phyloP scores from a whole-genome alignment of 2,113 vertebrate genomes.

The Caranx melampygus region DNA sequence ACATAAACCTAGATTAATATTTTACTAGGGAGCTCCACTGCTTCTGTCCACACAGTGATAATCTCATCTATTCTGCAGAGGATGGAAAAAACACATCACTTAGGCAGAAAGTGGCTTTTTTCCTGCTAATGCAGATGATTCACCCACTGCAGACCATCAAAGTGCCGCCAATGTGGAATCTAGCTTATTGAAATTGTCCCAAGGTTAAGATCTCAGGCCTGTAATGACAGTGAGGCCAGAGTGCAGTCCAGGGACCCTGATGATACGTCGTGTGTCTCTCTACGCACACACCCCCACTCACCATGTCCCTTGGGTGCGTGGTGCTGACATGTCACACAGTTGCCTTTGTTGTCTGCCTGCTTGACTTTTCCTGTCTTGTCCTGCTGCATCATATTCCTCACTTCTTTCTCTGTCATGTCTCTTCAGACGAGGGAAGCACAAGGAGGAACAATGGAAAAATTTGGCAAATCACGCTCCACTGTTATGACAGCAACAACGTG shows the following conservation, averaged over 20 bases:
- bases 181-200: not conserved
- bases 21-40: conserved; percentile 18
- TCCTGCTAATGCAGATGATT: not conserved
- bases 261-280: conserved; percentile 13
- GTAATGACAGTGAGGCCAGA: not conserved
- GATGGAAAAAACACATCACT: not conserved
- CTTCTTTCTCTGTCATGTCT: conserved; percentile 74
- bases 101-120: not conserved
- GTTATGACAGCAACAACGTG: conserved; percentile 23
- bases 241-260: conserved; percentile 50
- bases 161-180: not conserved
- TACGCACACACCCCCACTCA: conserved; percentile 63
- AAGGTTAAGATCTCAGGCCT: not conserved
- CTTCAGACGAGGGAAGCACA: conserved; percentile 51
- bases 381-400: conserved; percentile 42
- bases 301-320: conserved; percentile 67
- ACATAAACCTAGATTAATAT: conserved; percentile 33
- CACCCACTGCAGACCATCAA: conserved; percentile 4
- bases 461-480: conserved; percentile 39
- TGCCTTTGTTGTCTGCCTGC: conserved; percentile 72
- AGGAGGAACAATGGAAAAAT: conserved; percentile 43
- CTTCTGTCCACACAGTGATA: not conserved
- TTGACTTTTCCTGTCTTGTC: conserved; percentile 59
- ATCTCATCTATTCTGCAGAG: conserved; percentile 19
- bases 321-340: conserved; percentile 70